These are phyloP conservation scores for Drosophila subsilvestris DNA, from an alignment of 2,888 invertebrate species.

Conservation along the genomic window DNA sequence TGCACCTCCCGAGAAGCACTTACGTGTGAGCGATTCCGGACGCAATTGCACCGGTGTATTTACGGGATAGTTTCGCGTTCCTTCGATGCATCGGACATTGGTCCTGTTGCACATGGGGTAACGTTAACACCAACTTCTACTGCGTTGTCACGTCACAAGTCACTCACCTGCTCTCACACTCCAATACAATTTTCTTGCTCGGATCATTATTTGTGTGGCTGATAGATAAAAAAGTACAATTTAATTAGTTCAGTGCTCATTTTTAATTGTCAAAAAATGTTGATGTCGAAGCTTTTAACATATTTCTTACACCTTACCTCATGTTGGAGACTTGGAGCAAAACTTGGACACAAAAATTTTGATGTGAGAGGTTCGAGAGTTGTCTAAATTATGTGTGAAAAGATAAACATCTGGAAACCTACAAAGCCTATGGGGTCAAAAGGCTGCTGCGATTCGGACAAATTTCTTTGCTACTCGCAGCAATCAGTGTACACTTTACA, in stretches of 20 bases:
- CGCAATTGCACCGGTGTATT: conserved; percentile 53
- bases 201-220: neutral
- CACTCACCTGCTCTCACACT: conserved; percentile 5
- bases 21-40: conserved; percentile 49
- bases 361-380: neutral
- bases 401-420: neutral
- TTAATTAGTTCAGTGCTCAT: no score
- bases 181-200: neutral
- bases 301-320: neutral
- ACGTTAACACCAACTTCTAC: neutral
- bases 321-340: neutral
- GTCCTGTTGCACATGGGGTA: conserved; percentile 6
- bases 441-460: neutral
- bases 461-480: neutral
- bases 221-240: neutral
- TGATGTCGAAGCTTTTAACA: no score
- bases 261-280: no score
- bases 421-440: neutral
- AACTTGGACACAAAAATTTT: neutral
- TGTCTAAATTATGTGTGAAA: no score
- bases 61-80: conserved; percentile 15
- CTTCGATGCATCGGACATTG: neutral
- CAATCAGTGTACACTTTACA: neutral
- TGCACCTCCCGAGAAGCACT: conserved; percentile 16
- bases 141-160: neutral